phyloP scores from a whole-genome alignment of 2,113 vertebrate genomes.

The Pedionomus torquatus region DNA sequence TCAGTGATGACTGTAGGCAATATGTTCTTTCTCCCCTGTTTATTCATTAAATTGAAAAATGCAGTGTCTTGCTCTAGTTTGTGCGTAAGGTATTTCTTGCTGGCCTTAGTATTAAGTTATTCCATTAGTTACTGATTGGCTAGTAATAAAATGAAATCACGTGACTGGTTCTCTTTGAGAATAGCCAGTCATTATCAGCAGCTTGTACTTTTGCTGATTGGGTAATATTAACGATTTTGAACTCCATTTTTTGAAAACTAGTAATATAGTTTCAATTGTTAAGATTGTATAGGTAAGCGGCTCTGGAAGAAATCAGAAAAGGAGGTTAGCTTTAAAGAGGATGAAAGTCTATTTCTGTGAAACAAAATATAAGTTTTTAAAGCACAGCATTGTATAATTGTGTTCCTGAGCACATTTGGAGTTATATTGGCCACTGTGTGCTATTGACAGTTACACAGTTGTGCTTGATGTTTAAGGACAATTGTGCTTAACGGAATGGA shows the following conservation, averaged over 20 bases:
- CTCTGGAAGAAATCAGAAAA: background rate
- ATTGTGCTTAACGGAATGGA: background rate
- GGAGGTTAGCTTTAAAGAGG: background rate
- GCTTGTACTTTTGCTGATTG: background rate
- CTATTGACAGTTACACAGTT: background rate
- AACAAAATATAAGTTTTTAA: background rate
- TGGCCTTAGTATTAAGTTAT: background rate
- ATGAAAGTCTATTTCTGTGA: background rate
- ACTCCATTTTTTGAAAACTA: background rate
- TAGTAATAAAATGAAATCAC: background rate
- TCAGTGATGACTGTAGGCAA: background rate
- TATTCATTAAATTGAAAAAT: background rate
- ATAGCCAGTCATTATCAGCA: background rate
- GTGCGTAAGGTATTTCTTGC: background rate
- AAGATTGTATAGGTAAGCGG: background rate
- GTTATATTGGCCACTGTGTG: background rate
- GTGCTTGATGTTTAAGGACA: no score
- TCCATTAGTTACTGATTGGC: background rate
- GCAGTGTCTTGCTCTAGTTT: background rate
- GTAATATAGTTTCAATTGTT: background rate
- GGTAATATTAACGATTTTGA: background rate
- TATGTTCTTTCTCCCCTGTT: background rate
- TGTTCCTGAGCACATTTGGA: background rate
- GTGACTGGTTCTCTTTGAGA: background rate
- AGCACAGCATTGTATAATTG: background rate